Conservation (phyloP, 2,113 vertebrate species). For the Henicopernis longicauda region DNA sequence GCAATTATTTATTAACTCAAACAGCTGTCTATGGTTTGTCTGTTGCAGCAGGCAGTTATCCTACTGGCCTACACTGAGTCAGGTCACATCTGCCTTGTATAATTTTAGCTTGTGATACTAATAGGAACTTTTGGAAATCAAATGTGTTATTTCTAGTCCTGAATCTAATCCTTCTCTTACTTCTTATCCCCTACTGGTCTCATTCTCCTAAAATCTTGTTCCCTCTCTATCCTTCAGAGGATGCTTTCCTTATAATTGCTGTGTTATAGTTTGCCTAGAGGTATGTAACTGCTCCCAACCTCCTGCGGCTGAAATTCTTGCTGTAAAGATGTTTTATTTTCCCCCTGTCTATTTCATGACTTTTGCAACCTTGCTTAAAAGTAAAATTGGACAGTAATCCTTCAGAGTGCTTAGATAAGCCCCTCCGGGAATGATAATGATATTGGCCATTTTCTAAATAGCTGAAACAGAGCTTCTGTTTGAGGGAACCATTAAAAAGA, state of each 20-base stretch:
- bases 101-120: neutral
- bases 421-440: conserved; percentile 37
- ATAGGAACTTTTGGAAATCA: neutral
- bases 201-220: neutral
- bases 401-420: conserved; percentile 40
- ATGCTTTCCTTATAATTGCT: neutral
- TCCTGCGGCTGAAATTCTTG: neutral
- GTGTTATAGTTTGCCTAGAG: neutral
- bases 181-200: neutral
- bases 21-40: neutral
- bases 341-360: conserved; percentile 7
- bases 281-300: neutral
- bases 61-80: neutral
- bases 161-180: neutral
- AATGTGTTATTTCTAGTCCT: neutral
- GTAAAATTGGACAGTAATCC: conserved; percentile 39
- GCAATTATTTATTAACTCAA: neutral
- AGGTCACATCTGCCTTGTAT: neutral
- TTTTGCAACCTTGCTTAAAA: conserved; percentile 41
- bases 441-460: conserved; percentile 54
- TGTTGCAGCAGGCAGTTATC: neutral
- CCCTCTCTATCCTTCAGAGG: neutral
- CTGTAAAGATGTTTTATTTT: conserved; percentile 16
- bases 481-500: conserved; percentile 47
- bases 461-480: conserved; percentile 46